Conservation (phyloP, 2,113 vertebrate species). For the Catharus bicknelli region DNA sequence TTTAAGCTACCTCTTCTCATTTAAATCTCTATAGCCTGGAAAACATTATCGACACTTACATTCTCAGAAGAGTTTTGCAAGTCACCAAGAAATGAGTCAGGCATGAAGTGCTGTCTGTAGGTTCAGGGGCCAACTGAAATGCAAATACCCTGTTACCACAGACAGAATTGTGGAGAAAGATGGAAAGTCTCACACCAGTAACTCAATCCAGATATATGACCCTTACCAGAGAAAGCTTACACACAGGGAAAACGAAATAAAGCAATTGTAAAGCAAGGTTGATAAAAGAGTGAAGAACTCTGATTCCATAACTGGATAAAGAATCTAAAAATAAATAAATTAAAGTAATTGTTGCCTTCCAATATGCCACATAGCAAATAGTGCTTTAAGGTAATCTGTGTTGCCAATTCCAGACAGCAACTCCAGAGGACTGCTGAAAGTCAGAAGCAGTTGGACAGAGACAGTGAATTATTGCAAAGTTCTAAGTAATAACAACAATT, state of each 20-base stretch:
- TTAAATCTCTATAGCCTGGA: background rate
- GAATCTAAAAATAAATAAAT: background rate
- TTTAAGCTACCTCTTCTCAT: background rate
- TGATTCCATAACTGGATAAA: background rate
- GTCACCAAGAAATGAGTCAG: background rate
- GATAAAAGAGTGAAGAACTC: background rate
- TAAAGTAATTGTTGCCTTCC: background rate
- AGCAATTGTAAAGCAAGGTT: background rate
- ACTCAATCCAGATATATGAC: background rate
- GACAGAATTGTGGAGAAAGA: background rate
- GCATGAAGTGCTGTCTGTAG: background rate
- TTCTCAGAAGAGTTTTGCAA: constrained; percentile 8
- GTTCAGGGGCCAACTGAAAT: background rate
- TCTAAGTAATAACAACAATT: background rate
- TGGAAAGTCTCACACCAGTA: background rate
- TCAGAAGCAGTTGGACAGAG: background rate
- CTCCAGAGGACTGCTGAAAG: background rate
- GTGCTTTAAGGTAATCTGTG: background rate
- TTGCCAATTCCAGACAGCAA: background rate
- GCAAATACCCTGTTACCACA: background rate
- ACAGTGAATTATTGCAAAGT: background rate
- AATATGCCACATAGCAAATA: background rate
- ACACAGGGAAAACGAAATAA: accelerated
- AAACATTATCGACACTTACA: background rate
- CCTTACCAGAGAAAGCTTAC: background rate